Conservation (phyloP, 2,797 vertebrate genomes). For the Thunnus albacares region DNA sequence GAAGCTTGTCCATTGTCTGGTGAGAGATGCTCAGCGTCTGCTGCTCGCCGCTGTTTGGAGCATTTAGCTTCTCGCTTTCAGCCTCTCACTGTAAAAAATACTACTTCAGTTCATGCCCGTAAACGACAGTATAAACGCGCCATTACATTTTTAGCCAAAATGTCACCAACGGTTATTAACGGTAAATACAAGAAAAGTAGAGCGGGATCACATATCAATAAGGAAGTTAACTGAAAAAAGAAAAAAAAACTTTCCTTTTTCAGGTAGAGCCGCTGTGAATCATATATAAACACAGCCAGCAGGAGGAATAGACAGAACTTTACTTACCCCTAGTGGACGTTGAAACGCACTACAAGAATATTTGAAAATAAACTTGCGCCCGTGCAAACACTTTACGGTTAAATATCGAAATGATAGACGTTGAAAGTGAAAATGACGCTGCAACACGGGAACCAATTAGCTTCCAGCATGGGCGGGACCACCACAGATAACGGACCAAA, state of each 20-base stretch:
- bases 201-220: rapidly evolving
- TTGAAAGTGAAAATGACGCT: not conserved
- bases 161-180: not conserved
- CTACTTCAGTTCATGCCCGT: constrained; percentile 63
- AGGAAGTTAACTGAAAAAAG: rapidly evolving
- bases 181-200: rapidly evolving
- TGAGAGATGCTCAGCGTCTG: constrained; percentile 57
- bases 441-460: constrained; percentile 43
- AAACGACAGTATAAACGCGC: constrained; percentile 50
- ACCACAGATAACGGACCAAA: constrained; percentile 66
- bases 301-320: not conserved
- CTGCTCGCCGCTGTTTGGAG: constrained; percentile 43
- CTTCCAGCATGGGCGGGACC: constrained; percentile 15
- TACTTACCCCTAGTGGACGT: constrained; percentile 66
- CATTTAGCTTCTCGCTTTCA: constrained; percentile 53
- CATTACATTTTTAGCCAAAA: not conserved
- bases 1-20: constrained; percentile 24
- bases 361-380: not conserved
- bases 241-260: rapidly evolving
- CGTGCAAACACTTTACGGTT: constrained; percentile 48
- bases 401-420: not conserved
- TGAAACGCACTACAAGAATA: constrained; percentile 13
- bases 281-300: rapidly evolving
- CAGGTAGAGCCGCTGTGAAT: rapidly evolving
- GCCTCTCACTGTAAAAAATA: constrained; percentile 57